Percentiles rank a stretch among this genome's conserved stretches.
Conservation (phyloP, 2,113 vertebrate genomes). For the Chamaea fasciata region DNA sequence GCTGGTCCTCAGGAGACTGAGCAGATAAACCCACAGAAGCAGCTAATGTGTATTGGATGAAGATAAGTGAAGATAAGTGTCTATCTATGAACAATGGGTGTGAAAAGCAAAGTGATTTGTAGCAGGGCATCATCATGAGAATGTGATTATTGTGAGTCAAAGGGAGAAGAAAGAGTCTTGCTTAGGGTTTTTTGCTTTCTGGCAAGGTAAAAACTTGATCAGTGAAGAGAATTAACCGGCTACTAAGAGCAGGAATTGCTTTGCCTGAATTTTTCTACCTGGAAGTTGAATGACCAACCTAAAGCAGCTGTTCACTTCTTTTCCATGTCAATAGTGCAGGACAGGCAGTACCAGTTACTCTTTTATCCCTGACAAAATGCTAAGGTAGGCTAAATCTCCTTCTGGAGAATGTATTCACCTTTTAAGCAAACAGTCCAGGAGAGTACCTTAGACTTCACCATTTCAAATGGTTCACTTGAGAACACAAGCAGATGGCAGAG, state of each 20-base stretch:
- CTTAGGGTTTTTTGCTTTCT: not conserved
- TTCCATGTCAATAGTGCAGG: not conserved
- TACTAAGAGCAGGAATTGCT: not conserved
- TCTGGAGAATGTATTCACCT: not conserved
- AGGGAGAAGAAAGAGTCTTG: not conserved
- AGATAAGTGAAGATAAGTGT: not conserved
- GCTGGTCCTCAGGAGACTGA: not conserved
- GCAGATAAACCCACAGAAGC: not conserved
- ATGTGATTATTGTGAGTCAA: not conserved
- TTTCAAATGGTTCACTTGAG: not conserved
- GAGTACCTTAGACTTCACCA: not conserved
- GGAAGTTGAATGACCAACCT: not conserved
- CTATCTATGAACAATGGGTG: not conserved
- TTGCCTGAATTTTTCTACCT: not conserved
- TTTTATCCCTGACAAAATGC: not conserved
- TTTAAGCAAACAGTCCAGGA: not conserved
- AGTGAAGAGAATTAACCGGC: not conserved
- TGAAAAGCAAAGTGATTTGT: not conserved
- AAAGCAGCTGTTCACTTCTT: not conserved
- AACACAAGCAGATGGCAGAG: not conserved
- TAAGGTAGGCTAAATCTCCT: not conserved
- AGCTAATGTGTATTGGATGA: not conserved
- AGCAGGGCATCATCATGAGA: not conserved
- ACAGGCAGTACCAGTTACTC: not conserved
- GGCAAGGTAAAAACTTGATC: not conserved